Percentiles rank a stretch among this genome's conserved stretches.
Conservation (phyloP, 2,113 vertebrate species). For the Sminthopsis crassicaudata region DNA sequence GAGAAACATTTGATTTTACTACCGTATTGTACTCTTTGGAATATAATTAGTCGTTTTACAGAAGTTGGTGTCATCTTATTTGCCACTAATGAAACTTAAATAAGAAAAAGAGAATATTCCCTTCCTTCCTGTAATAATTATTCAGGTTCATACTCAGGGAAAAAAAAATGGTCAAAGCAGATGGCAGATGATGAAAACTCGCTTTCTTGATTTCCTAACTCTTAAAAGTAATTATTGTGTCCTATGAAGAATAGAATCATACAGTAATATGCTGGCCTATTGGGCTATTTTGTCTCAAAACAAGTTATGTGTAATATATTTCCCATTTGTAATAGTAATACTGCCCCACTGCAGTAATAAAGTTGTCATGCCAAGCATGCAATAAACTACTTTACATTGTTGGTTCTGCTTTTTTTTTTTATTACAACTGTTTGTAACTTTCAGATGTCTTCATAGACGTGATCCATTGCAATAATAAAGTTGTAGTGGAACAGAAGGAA, state of each 20-base stretch:
- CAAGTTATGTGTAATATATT: conserved; percentile 61
- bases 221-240: conserved; percentile 63
- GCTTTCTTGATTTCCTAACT: conserved; percentile 60
- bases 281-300: conserved; percentile 68
- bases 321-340: conserved; percentile 54
- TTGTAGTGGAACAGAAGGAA: conserved; percentile 35
- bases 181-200: conserved; percentile 52
- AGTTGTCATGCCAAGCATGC: conserved; percentile 56
- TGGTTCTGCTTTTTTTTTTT: conserved; percentile 61
- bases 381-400: conserved; percentile 51
- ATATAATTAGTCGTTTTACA: conserved; percentile 65
- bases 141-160: not conserved
- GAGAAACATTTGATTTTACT: conserved; percentile 57
- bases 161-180: conserved; percentile 32
- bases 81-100: conserved; percentile 35
- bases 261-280: conserved; percentile 34
- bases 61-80: conserved; percentile 40
- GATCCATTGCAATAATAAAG: conserved; percentile 69
- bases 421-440: conserved; percentile 63
- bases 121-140: conserved; percentile 57
- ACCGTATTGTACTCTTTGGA: conserved; percentile 40
- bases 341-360: conserved; percentile 54
- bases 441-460: conserved; percentile 63
- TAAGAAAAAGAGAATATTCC: conserved; percentile 39
- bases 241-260: conserved; percentile 55